These are phyloP conservation scores for Synaphobranchus kaupii DNA, from an alignment of 2,797 vertebrate genomes.

Conservation along the genomic window DNA sequence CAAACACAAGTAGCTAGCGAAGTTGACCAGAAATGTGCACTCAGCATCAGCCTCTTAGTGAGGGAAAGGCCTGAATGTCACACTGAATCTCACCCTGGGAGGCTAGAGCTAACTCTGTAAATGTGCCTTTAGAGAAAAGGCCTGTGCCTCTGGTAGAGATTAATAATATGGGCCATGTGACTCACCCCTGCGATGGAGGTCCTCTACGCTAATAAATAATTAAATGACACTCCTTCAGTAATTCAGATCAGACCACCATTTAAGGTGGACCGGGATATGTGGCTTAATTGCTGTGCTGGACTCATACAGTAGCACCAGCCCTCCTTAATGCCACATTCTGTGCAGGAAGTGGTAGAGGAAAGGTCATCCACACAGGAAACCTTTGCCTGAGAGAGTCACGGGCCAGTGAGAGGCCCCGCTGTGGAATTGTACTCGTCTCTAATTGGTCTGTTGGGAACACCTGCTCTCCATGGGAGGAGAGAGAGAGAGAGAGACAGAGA, in stretches of 20 bases:
- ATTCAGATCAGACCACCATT: slow-evolving; percentile 49
- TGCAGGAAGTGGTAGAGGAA: slow-evolving; percentile 43
- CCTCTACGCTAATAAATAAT: background rate
- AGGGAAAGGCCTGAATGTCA: too few species aligned
- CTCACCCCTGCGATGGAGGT: background rate
- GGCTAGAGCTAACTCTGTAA: too few species aligned
- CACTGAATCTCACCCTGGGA: too few species aligned
- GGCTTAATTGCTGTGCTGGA: slow-evolving; percentile 26
- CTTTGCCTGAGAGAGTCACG: slow-evolving; percentile 26
- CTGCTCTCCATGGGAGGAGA: background rate
- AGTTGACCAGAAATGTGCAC: too few species aligned
- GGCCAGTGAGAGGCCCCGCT: slow-evolving; percentile 8
- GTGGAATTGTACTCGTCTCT: background rate
- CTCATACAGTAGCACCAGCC: background rate
- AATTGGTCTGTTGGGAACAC: background rate
- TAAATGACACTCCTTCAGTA: slow-evolving; percentile 39
- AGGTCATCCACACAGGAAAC: slow-evolving; percentile 43
- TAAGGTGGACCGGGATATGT: slow-evolving; percentile 58
- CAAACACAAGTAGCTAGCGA: too few species aligned
- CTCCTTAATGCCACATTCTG: background rate
- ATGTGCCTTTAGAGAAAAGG: too few species aligned
- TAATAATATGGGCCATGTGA: background rate
- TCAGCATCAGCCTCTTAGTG: too few species aligned
- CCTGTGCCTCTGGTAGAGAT: too few species aligned
- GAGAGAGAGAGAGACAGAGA: background rate